Evolutionary conservation across 2,797 vertebrate species (phyloP).

Genomic region (Myotis findleyi): DNA sequence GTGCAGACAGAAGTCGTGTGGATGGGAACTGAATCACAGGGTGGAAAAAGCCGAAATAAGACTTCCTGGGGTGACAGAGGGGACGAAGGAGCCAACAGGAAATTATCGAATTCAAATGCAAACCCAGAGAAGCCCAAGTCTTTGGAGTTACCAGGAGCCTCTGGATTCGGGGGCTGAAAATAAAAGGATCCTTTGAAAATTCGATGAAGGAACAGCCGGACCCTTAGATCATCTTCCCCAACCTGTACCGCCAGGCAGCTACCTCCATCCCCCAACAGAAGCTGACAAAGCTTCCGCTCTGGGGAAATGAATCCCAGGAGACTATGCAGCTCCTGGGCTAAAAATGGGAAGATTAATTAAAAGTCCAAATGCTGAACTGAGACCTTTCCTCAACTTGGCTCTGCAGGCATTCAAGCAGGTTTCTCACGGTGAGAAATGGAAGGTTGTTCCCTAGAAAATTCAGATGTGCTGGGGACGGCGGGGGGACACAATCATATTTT

Average conservation of each 20-base stretch:
- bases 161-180: not conserved
- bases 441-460: constrained; percentile 9
- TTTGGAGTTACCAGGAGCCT: not conserved
- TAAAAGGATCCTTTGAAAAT: not conserved
- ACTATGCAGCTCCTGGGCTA: not conserved
- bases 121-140: not conserved
- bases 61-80: not conserved
- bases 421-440: not conserved
- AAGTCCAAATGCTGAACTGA: not conserved
- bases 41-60: not conserved
- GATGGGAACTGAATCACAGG: not conserved
- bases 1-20: not conserved
- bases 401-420: not conserved
- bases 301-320: not conserved
- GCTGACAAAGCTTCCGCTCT: not conserved
- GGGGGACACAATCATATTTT: not conserved
- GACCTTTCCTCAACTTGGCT: not conserved
- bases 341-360: not conserved
- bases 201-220: not conserved
- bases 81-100: not conserved
- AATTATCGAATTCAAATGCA: not conserved
- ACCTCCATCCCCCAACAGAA: not conserved
- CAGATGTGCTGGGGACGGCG: not conserved
- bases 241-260: not conserved
- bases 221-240: not conserved